Conservation (phyloP, 2,113 vertebrate species). For the Sebastes schlegelii region DNA sequence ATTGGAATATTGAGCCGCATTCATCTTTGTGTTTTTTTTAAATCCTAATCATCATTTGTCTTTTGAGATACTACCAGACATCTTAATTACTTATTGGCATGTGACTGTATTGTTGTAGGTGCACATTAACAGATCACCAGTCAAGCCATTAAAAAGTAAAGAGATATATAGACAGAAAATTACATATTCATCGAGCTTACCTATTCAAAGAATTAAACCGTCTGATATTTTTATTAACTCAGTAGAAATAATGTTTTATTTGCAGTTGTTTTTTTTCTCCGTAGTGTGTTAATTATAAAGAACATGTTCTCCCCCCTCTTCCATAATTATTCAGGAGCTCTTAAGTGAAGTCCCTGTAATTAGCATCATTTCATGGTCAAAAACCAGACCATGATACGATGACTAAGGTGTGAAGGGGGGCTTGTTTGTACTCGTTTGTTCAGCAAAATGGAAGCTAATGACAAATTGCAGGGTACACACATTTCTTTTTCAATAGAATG, state of each 20-base stretch:
- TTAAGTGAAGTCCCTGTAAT: conserved; percentile 15
- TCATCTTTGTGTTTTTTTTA: conserved; percentile 32
- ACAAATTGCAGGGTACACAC: conserved; percentile 60
- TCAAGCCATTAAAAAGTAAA: neutral
- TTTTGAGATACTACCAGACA: conserved; percentile 19
- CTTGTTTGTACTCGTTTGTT: conserved; percentile 69
- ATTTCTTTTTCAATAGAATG: conserved; percentile 64
- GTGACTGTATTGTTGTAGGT: conserved; percentile 1
- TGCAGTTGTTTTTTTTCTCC: neutral
- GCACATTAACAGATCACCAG: neutral
- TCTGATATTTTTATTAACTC: conserved; percentile 3
- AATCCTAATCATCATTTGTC: conserved; percentile 29
- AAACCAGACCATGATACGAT: conserved; percentile 44
- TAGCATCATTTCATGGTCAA: conserved; percentile 26
- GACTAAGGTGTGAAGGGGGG: conserved; percentile 46
- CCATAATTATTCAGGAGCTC: neutral
- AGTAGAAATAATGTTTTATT: neutral
- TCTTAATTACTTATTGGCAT: conserved; percentile 25
- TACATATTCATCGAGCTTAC: neutral
- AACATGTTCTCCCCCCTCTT: neutral
- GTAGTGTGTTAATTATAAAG: neutral
- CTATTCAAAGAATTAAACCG: neutral
- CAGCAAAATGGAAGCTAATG: conserved; percentile 69
- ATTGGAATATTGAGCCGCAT: conserved; percentile 32
- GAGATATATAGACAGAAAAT: neutral